A percentile compares a stretch with the other conserved stretches of the same genome.
These are phyloP conservation scores for Beroe forskalii DNA, from an alignment of 37 sponge, comb jelly and placozoan genomes.

Conservation along the genomic window DNA sequence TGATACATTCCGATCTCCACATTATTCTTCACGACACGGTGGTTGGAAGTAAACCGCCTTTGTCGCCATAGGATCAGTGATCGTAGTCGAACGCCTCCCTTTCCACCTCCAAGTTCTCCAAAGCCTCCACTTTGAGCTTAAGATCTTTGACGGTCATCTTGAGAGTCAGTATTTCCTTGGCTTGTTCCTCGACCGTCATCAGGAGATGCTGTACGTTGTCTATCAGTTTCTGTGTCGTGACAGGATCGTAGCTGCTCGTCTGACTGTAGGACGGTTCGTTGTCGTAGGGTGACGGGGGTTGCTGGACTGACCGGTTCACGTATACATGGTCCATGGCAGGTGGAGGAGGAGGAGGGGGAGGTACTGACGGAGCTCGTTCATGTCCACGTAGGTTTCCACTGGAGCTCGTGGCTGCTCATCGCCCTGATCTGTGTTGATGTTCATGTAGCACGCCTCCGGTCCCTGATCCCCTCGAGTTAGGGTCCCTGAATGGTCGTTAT, in stretches of 20 bases:
- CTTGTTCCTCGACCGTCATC: conserved; percentile 15
- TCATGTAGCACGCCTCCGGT: conserved; percentile 39
- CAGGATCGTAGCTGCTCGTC: neutral
- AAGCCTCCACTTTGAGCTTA: conserved; percentile 27
- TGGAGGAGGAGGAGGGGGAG: no score
- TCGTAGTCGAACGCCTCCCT: neutral
- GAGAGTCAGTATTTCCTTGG: conserved; percentile 32
- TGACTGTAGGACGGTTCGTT: neutral
- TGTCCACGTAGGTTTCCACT: conserved; percentile 32
- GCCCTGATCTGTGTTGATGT: neutral
- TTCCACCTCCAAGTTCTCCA: neutral
- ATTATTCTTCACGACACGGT: no score
- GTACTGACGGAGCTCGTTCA: neutral
- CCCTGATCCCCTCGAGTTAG: neutral
- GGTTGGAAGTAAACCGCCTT: no score
- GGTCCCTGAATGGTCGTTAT: neutral
- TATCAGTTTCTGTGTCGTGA: conserved; percentile 48
- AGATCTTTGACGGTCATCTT: conserved; percentile 56
- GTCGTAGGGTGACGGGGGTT: neutral
- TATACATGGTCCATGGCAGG: neutral
- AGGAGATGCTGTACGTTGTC: conserved; percentile 22
- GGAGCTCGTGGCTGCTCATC: neutral
- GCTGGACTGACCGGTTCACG: conserved; percentile 47
- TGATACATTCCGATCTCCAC: no score
- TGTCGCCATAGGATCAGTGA: no score